Conservation (phyloP, 2,888 invertebrate species). For the Timandra comae region DNA sequence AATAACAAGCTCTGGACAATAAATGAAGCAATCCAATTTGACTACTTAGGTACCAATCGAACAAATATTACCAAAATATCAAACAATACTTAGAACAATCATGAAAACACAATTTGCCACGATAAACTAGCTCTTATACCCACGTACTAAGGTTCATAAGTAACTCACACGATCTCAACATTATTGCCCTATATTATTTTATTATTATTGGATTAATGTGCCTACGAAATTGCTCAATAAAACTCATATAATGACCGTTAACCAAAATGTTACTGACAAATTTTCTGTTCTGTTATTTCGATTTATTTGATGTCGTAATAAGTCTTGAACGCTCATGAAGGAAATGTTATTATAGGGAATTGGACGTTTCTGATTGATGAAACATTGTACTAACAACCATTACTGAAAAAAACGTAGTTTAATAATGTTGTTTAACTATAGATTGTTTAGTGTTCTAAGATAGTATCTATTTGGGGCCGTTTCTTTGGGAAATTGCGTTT, state of each 20-base stretch:
- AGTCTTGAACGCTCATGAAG: conserved; percentile 21
- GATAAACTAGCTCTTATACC: neutral
- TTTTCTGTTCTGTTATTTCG: conserved; percentile 32
- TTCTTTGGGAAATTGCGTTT: no score
- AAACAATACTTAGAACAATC: conserved; percentile 28
- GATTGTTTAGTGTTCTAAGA: no score
- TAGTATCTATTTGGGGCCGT: no score
- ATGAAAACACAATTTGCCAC: conserved; percentile 4
- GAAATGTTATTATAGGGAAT: conserved; percentile 2
- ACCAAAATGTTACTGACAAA: conserved; percentile 29
- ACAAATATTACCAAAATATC: conserved; percentile 29
- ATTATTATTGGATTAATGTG: conserved; percentile 58
- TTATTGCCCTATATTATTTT: conserved; percentile 19
- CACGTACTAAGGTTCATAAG: neutral
- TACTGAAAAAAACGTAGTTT: no score
- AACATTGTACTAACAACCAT: no score
- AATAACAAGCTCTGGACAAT: conserved; percentile 11
- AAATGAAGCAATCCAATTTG: conserved; percentile 46
- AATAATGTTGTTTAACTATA: no score
- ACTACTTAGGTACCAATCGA: conserved; percentile 13
- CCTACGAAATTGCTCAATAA: conserved; percentile 54
- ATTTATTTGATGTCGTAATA: conserved; percentile 37
- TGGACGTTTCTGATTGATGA: neutral
- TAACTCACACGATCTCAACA: neutral
- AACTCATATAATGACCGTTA: conserved; percentile 41